Conservation (phyloP, 1,140 invertebrate genomes). For the Cydia strobilella region DNA sequence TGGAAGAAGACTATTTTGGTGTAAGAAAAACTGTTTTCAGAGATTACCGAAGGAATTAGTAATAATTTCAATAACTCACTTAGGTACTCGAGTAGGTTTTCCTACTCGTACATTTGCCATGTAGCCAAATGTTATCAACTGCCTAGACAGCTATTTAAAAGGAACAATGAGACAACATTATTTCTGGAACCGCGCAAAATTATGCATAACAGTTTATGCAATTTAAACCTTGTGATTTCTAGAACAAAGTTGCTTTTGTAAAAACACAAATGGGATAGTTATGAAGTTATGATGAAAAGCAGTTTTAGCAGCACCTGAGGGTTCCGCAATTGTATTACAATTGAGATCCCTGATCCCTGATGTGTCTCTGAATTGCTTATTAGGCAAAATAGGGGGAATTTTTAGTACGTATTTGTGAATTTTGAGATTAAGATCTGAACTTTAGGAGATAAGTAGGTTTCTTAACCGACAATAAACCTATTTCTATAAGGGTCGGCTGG, state of each 20-base stretch:
- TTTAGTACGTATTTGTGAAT: conserved; percentile 25
- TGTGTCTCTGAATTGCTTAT: conserved; percentile 21
- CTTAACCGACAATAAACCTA: not conserved
- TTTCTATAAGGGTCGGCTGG: not conserved
- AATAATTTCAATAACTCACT: too few species aligned
- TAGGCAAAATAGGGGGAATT: not conserved
- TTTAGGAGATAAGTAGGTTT: not conserved
- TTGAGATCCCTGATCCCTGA: not conserved
- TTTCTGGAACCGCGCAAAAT: not conserved
- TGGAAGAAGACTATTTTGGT: too few species aligned
- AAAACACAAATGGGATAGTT: not conserved
- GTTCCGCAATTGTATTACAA: conserved; percentile 16
- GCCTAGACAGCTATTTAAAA: not conserved
- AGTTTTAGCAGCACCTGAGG: conserved; percentile 9
- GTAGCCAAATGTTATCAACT: not conserved
- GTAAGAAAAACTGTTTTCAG: too few species aligned
- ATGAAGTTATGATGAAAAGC: not conserved
- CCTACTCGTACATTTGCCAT: conserved; percentile 38
- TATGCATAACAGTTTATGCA: not conserved
- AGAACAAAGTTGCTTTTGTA: not conserved
- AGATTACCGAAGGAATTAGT: too few species aligned
- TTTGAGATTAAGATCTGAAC: not conserved
- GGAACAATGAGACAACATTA: not conserved
- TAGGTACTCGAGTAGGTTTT: not conserved
- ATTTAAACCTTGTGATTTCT: not conserved